Evolutionary conservation across 2,797 vertebrate species (phyloP), one percentile per base, ranked within the genome.

Genomic region (Perodicticus potto): DNA sequence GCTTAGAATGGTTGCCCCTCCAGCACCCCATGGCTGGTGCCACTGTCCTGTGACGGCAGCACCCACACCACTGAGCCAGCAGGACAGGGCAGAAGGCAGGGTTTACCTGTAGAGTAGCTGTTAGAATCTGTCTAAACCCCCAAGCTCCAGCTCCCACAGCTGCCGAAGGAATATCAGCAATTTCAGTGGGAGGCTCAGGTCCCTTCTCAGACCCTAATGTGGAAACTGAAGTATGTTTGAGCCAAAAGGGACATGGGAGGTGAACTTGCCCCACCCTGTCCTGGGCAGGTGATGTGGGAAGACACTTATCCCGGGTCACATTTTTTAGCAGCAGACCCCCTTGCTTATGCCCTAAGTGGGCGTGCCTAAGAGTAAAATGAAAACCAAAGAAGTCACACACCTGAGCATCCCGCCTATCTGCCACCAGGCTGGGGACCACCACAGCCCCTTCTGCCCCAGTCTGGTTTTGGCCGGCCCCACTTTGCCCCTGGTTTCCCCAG

Each of bases 371-470:
- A 72, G n/a, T 3, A 89, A 34, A 93, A 72, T 14, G 80, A 43
- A 43, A 93, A 65, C 10, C 29, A 65, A 53, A 40, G n/a, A 70
- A 29, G 22, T 16, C 7, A 0, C 20, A 40, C 16, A 8, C 61
- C 11, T 76, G 29, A 32, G 27, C 3, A 14, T 0, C 14, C 34
- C 34, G 23, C 7, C 43, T 59, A 27, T 55, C 37, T 29, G n/a
- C 7, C 6, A 22, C 45, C 69, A 55, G 40, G 37, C 27, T 11
- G 25, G 20, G 25, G 3, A 2, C 14, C 17, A 1, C 43, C 40
- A 25, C 0, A 0, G 22, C 3, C 19, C 7, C 22, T 29, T 27
- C 34, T 14, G 1, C 2, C 17, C 34, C 23, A 29, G 11, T 34
- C 16, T n/a, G 53, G 19, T 53, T 63, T 43, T 17, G 92, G 10